Conservation (phyloP, 2,113 vertebrate species). For the Neofelis nebulosa region DNA sequence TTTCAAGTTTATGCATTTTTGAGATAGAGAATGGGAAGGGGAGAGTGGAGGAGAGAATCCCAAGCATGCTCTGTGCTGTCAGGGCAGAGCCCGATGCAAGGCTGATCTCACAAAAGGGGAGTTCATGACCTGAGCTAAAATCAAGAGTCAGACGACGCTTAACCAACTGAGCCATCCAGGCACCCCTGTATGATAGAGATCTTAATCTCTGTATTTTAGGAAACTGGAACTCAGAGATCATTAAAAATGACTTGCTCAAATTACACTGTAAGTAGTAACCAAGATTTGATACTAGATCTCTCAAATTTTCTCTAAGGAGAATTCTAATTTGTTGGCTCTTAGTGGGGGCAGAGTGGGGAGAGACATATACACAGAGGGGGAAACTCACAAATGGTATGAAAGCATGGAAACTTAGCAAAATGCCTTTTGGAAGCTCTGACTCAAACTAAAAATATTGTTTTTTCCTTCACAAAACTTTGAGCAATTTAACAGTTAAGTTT, state of each 20-base stretch:
- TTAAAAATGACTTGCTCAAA: conserved; percentile 32
- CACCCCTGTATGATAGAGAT: neutral
- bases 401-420: neutral
- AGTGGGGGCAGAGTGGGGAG: neutral
- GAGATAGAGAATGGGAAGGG: too few species aligned
- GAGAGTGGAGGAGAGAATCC: too few species aligned
- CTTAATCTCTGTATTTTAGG: conserved; percentile 38
- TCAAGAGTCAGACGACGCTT: too few species aligned
- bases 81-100: too few species aligned
- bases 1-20: too few species aligned
- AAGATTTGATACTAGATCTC: conserved; percentile 12
- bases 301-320: conserved; percentile 40
- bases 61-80: too few species aligned
- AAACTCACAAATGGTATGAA: conserved; percentile 5
- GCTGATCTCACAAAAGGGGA: too few species aligned
- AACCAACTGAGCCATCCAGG: too few species aligned
- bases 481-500: neutral
- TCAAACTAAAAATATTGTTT: neutral
- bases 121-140: too few species aligned
- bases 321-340: conserved; percentile 1
- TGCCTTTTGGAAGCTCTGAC: neutral
- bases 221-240: conserved; percentile 37
- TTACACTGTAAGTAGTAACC: conserved; percentile 6
- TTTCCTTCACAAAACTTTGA: neutral
- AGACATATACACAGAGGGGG: neutral